phyloP scores from a whole-genome alignment of 2,113 vertebrate species.

The Notechis scutatus region DNA sequence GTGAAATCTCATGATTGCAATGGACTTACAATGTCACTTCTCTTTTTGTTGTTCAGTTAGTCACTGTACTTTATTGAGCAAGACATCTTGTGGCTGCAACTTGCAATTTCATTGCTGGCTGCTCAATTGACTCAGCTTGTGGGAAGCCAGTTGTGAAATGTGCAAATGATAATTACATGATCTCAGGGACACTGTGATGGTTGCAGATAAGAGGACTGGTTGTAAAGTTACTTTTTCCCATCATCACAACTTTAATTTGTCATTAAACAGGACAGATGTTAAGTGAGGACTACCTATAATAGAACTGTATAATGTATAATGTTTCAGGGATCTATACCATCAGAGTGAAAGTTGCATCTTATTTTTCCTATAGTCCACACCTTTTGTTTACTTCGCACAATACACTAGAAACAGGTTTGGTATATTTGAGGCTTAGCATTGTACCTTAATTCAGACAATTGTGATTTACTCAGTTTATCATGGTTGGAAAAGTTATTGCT shows the following conservation, averaged over 20 bases:
- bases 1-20: background rate
- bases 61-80: background rate
- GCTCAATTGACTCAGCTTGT: background rate
- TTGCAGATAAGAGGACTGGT: background rate
- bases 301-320: background rate
- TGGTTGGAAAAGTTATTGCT: background rate
- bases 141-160: background rate
- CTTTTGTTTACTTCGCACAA: background rate
- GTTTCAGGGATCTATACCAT: background rate
- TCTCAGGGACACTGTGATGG: background rate
- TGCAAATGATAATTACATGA: background rate
- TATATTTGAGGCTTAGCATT: background rate
- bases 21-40: background rate
- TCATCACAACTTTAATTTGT: background rate
- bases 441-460: background rate
- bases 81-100: background rate
- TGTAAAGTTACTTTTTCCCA: background rate
- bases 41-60: background rate
- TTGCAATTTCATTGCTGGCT: background rate
- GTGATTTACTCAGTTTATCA: background rate
- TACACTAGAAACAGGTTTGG: background rate
- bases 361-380: background rate
- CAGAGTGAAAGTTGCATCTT: background rate
- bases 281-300: background rate
- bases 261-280: background rate